These are phyloP conservation scores for Probosciger aterrimus DNA, from an alignment of 2,113 vertebrate genomes.

Conservation along the genomic window DNA sequence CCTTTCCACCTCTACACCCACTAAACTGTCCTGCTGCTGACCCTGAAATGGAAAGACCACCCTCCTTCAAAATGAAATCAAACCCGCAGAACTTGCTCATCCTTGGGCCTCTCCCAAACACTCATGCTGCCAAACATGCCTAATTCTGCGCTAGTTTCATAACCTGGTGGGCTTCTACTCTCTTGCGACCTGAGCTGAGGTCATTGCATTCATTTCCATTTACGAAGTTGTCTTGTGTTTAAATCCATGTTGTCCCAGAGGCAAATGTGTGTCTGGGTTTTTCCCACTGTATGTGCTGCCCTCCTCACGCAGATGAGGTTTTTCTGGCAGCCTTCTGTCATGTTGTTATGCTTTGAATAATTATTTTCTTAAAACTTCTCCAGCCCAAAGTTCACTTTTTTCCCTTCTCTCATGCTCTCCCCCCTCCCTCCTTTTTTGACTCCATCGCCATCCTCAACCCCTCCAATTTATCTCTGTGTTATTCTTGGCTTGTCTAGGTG, in stretches of 20 bases:
- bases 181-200: constrained; percentile 64
- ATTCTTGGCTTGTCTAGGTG: constrained; percentile 47
- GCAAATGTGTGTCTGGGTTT: constrained; percentile 44
- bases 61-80: constrained; percentile 56
- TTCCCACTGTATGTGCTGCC: constrained; percentile 9
- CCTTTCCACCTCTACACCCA: constrained; percentile 61
- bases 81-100: constrained; percentile 53
- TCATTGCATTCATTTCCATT: constrained; percentile 64
- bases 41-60: constrained; percentile 64
- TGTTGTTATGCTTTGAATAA: constrained; percentile 41
- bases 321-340: constrained; percentile 29
- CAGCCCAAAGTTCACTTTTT: constrained; percentile 30
- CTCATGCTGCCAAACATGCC: constrained; percentile 35
- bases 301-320: background rate
- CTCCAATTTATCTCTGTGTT: constrained; percentile 45
- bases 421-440: background rate
- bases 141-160: constrained; percentile 59
- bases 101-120: constrained; percentile 58
- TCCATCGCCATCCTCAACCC: background rate
- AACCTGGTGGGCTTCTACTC: constrained; percentile 66
- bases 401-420: background rate
- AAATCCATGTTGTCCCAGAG: constrained; percentile 33
- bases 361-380: constrained; percentile 4
- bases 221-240: constrained; percentile 31
- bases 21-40: constrained; percentile 55